phyloP scores from a whole-genome alignment of 2,113 vertebrate species.

The Rousettus leschenaultii region DNA sequence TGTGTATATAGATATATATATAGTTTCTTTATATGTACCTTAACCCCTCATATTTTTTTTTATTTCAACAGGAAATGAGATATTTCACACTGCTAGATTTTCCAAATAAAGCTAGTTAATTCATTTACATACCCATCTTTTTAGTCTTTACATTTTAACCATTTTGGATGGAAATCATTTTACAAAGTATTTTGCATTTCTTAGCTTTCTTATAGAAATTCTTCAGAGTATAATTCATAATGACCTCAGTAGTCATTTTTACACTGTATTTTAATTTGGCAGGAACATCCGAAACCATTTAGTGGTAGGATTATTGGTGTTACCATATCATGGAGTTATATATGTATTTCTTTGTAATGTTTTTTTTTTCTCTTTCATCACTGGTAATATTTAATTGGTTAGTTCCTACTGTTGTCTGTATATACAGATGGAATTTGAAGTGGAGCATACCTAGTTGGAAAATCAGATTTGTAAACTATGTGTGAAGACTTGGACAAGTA shows the following conservation, averaged over 20 bases:
- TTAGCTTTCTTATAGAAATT: not conserved
- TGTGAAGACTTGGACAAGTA: not conserved
- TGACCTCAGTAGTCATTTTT: not conserved
- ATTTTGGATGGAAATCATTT: conserved; percentile 7
- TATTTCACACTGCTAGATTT: not conserved
- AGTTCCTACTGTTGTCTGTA: not conserved
- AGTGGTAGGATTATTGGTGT: not conserved
- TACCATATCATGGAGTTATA: not conserved
- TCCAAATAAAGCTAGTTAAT: not conserved
- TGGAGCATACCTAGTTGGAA: not conserved
- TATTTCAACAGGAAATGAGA: not conserved
- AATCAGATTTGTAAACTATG: not conserved
- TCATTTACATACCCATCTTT: not conserved
- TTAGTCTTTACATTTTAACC: not conserved
- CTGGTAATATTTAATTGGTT: not conserved
- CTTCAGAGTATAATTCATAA: not conserved
- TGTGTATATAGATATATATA: not conserved
- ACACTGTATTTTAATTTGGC: not conserved
- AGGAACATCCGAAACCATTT: not conserved
- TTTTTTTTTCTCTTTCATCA: not conserved
- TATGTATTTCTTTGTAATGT: not conserved
- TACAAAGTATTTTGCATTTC: not conserved
- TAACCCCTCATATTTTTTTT: not conserved
- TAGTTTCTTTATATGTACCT: not conserved
- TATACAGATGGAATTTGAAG: not conserved